Evolutionary conservation across 2,888 invertebrate species (phyloP).

Genomic region (Abscondita cerata): DNA sequence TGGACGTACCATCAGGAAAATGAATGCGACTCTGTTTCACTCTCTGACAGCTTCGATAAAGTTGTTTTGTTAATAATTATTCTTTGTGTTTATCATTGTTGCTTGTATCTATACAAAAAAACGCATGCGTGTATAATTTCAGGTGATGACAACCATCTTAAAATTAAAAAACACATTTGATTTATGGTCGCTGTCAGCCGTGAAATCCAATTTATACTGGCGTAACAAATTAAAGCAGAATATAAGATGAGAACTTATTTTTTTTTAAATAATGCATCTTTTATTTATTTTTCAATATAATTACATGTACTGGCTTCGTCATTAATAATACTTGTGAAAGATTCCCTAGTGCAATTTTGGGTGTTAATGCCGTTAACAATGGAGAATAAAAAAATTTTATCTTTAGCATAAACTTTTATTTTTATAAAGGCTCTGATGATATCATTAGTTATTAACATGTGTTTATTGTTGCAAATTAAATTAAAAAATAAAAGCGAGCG

Average conservation of each 20-base stretch:
- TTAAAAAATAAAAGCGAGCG: too few relatives aligned
- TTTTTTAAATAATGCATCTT: not conserved
- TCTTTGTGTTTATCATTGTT: not conserved
- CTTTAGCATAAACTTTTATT: too few relatives aligned
- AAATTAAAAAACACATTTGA: constrained; percentile 1
- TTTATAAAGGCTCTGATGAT: too few relatives aligned
- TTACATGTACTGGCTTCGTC: too few relatives aligned
- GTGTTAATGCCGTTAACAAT: too few relatives aligned
- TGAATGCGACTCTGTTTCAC: constrained; percentile 38
- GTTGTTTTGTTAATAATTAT: constrained; percentile 27
- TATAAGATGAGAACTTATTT: constrained; percentile 2
- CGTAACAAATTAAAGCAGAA: constrained; percentile 5
- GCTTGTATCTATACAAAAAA: not conserved
- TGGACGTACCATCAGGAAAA: constrained; percentile 40
- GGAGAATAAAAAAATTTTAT: too few relatives aligned
- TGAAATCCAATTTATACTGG: constrained; percentile 10
- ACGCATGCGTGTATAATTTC: constrained; percentile 3
- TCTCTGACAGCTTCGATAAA: constrained; percentile 38
- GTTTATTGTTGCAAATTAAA: too few relatives aligned
- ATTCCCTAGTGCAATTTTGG: too few relatives aligned
- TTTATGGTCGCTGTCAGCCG: constrained; percentile 8
- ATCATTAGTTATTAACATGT: too few relatives aligned
- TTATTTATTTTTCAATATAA: too few relatives aligned
- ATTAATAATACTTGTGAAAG: too few relatives aligned
- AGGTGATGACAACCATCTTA: constrained; percentile 19